Percentiles rank a stretch among this genome's conserved stretches.
Conservation (phyloP, 1,140 invertebrate species). For the Marisa cornuarietis region DNA sequence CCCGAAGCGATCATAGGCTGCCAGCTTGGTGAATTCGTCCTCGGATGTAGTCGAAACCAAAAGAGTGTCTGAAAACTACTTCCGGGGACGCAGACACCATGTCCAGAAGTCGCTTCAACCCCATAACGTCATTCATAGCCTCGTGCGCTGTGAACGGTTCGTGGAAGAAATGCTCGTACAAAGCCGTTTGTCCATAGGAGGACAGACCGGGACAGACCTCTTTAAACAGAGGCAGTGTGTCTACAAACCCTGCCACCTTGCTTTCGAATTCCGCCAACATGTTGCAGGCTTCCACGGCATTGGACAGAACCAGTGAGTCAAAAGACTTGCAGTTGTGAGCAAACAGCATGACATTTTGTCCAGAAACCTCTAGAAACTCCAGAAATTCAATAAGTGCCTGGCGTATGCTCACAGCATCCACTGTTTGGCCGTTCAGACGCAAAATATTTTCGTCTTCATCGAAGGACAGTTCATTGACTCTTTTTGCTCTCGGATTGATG, state of each 20-base stretch:
- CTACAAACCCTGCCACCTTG: constrained; percentile 10
- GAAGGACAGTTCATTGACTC: constrained; percentile 3
- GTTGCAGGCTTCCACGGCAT: neutral
- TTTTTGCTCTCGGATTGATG: neutral
- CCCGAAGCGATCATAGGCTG: too few relatives aligned
- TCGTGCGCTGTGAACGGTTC: neutral
- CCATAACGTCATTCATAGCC: neutral
- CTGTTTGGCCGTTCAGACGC: neutral
- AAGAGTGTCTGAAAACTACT: too few relatives aligned
- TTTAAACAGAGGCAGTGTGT: constrained; percentile 12
- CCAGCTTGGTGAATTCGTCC: too few relatives aligned
- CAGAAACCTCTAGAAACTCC: neutral
- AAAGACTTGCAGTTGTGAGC: constrained; percentile 11
- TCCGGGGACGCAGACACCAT: too few relatives aligned
- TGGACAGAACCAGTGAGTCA: constrained; percentile 5
- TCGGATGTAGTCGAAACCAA: too few relatives aligned
- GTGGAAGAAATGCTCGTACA: constrained; percentile 1
- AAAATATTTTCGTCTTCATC: neutral
- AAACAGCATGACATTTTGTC: neutral
- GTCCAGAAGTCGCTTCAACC: neutral
- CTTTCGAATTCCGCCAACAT: neutral
- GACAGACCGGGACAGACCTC: neutral
- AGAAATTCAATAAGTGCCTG: neutral
- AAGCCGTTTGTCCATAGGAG: neutral
- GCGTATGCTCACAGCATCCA: neutral